These are phyloP conservation scores for Regulus satrapa DNA, from an alignment of 2,113 vertebrate species.

Conservation along the genomic window DNA sequence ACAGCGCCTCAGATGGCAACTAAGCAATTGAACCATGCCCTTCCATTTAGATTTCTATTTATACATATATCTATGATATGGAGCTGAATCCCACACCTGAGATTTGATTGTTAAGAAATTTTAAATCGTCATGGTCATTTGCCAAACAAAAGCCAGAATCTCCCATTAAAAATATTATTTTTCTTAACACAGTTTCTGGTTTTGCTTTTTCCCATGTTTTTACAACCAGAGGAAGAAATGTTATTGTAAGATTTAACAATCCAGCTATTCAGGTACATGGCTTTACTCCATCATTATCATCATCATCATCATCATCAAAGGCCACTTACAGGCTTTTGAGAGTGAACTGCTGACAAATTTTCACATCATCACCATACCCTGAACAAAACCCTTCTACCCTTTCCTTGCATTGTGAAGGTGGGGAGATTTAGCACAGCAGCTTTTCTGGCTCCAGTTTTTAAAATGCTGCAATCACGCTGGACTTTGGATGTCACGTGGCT, in stretches of 20 bases:
- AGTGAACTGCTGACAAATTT: no score
- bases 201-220: neutral
- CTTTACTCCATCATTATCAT: neutral
- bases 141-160: neutral
- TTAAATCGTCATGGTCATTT: neutral
- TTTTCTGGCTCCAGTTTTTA: neutral
- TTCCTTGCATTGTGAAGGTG: neutral
- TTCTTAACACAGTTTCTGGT: neutral
- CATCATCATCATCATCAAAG: no score
- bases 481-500: neutral
- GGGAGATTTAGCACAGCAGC: neutral
- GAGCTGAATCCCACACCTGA: neutral
- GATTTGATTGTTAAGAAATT: neutral
- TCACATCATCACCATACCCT: neutral
- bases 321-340: no score
- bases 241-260: neutral
- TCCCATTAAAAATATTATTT: neutral
- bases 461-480: rapidly evolving
- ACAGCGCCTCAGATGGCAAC: neutral
- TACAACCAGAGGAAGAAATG: neutral
- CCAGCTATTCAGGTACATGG: neutral
- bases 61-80: neutral
- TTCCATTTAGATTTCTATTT: neutral
- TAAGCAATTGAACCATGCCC: neutral
- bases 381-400: neutral